Conservation (phyloP, 2,797 vertebrate species). For the Coendou prehensilis region DNA sequence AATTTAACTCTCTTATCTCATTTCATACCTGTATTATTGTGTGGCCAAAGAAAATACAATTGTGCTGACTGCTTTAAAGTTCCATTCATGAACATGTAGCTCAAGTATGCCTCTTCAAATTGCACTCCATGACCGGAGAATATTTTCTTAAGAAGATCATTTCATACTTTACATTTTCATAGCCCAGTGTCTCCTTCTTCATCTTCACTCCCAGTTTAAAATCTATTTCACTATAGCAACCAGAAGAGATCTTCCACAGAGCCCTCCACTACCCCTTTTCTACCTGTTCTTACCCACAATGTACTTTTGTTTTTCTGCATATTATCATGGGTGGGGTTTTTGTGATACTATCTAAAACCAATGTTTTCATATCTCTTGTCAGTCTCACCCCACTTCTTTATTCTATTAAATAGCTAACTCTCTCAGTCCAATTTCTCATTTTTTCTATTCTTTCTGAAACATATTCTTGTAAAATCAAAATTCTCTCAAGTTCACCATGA, state of each 20-base stretch:
- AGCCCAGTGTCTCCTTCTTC: rapidly evolving
- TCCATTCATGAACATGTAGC: neutral
- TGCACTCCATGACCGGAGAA: neutral
- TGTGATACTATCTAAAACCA: neutral
- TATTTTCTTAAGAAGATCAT: neutral
- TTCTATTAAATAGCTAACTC: neutral
- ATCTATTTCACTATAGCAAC: neutral
- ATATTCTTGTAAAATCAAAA: neutral
- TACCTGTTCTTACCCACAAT: neutral
- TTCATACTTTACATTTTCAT: neutral
- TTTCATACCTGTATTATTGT: neutral
- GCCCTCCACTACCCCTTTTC: neutral
- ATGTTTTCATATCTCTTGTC: neutral
- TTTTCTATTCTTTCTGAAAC: neutral
- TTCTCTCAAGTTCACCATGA: neutral
- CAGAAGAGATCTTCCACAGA: neutral
- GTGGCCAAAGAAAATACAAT: neutral
- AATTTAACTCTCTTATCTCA: neutral
- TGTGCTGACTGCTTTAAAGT: neutral
- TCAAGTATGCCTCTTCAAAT: neutral
- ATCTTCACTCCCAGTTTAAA: neutral
- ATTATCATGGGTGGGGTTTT: neutral
- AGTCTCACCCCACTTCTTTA: rapidly evolving
- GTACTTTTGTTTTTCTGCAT: neutral
- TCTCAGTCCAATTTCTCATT: neutral